A percentile compares a stretch with the other conserved stretches of the same genome.
phyloP scores from a whole-genome alignment of 1,140 invertebrate species.

The Carcinoscorpius rotundicauda region DNA sequence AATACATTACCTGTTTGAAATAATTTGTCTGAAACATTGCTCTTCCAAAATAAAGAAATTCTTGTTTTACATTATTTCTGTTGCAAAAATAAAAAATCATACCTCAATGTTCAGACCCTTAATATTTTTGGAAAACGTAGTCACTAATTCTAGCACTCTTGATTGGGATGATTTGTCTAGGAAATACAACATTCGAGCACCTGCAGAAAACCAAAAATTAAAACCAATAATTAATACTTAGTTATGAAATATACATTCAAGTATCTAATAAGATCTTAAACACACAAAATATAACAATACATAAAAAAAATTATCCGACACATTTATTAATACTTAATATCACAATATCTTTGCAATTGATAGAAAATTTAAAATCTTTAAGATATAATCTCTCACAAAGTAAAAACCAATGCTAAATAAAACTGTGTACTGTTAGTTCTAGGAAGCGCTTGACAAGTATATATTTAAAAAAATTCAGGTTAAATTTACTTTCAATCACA shows the following conservation, averaged over 20 bases:
- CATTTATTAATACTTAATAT: not conserved
- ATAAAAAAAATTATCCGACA: not conserved
- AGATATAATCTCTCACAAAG: too few relatives aligned
- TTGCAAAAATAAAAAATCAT: not conserved
- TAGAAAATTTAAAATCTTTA: not conserved
- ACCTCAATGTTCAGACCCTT: slow-evolving; percentile 39
- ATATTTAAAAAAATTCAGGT: too few relatives aligned
- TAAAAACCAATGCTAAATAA: too few relatives aligned
- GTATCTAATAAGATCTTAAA: not conserved
- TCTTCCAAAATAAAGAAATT: not conserved
- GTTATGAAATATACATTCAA: not conserved
- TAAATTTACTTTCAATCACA: too few relatives aligned
- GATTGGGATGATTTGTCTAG: slow-evolving; percentile 46
- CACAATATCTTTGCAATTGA: not conserved
- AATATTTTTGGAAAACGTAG: slow-evolving; percentile 39
- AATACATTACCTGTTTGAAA: not conserved
- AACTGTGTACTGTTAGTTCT: too few relatives aligned
- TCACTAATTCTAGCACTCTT: slow-evolving; percentile 48
- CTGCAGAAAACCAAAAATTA: slow-evolving; percentile 27
- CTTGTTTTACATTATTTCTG: not conserved
- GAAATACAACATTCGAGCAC: slow-evolving; percentile 53
- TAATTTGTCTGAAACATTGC: not conserved
- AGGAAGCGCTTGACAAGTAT: too few relatives aligned
- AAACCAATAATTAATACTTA: slow-evolving; percentile 6
- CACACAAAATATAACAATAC: not conserved